A percentile compares a stretch with the other conserved stretches of the same genome.
Evolutionary conservation across 2,888 invertebrate species (phyloP).

Genomic region (Tipula vernalis): DNA sequence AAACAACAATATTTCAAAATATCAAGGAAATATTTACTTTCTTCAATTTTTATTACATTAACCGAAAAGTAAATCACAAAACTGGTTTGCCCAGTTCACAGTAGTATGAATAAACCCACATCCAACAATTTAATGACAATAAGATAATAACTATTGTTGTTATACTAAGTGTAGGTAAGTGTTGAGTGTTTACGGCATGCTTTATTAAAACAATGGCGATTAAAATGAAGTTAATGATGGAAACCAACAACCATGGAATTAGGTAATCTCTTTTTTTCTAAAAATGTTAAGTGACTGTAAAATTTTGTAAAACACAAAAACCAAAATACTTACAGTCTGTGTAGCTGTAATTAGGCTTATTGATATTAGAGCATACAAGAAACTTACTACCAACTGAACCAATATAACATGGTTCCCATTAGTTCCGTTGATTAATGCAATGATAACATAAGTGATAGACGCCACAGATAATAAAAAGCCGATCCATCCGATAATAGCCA

Average conservation of each 20-base stretch:
- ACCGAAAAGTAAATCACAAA: no score
- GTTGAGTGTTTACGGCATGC: background rate
- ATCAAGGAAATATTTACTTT: no score
- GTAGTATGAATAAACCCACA: background rate
- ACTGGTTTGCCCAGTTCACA: background rate
- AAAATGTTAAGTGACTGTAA: background rate
- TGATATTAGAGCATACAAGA: background rate
- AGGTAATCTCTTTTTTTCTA: background rate
- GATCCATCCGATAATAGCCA: background rate
- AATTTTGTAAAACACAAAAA: background rate
- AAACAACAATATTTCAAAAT: no score
- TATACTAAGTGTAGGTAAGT: background rate
- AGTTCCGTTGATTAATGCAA: no score
- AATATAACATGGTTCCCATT: no score
- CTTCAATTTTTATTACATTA: no score
- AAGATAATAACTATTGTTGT: background rate
- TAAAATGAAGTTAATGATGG: background rate
- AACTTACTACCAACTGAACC: background rate
- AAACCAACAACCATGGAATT: background rate
- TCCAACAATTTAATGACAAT: background rate
- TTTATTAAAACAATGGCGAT: background rate
- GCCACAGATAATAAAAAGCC: background rate
- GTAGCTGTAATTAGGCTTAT: background rate
- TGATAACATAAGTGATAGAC: no score
- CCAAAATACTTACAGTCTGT: background rate